A percentile compares a stretch with the other conserved stretches of the same genome.
Evolutionary conservation across 2,797 vertebrate species (phyloP).

Genomic region (Rhinella marina): DNA sequence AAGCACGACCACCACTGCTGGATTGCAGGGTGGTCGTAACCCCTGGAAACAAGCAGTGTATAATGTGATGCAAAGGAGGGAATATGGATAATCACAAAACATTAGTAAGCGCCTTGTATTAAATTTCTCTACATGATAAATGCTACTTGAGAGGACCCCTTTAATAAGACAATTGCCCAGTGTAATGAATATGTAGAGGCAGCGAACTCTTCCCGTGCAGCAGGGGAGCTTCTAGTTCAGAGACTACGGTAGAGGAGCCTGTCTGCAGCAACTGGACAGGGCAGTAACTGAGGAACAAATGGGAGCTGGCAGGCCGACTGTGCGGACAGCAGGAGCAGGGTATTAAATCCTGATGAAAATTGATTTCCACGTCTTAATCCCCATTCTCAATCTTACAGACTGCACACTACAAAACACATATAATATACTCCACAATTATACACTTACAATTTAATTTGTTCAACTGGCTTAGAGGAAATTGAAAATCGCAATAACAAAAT

Average conservation of each 20-base stretch:
- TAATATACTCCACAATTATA: slow-evolving; percentile 64
- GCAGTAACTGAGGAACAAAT: slow-evolving; percentile 36
- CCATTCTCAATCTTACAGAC: slow-evolving; percentile 61
- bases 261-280: slow-evolving; percentile 46
- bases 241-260: slow-evolving; percentile 52
- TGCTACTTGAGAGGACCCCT: too few relatives aligned
- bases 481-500: slow-evolving; percentile 60
- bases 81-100: too few relatives aligned
- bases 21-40: too few relatives aligned
- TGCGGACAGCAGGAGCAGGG: slow-evolving; percentile 60
- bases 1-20: too few relatives aligned
- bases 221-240: slow-evolving; percentile 7
- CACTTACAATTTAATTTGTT: slow-evolving; percentile 68
- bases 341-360: slow-evolving; percentile 69
- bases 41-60: too few relatives aligned
- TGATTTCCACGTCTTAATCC: slow-evolving; percentile 66
- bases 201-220: background rate
- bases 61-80: too few relatives aligned
- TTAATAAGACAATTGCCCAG: too few relatives aligned
- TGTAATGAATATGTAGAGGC: too few relatives aligned
- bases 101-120: too few relatives aligned
- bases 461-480: slow-evolving; percentile 64
- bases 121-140: too few relatives aligned
- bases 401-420: slow-evolving; percentile 45
- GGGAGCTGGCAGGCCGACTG: slow-evolving; percentile 56